Evolutionary conservation across 2,113 vertebrate genomes (phyloP).

Genomic region (Odontesthes bonariensis): DNA sequence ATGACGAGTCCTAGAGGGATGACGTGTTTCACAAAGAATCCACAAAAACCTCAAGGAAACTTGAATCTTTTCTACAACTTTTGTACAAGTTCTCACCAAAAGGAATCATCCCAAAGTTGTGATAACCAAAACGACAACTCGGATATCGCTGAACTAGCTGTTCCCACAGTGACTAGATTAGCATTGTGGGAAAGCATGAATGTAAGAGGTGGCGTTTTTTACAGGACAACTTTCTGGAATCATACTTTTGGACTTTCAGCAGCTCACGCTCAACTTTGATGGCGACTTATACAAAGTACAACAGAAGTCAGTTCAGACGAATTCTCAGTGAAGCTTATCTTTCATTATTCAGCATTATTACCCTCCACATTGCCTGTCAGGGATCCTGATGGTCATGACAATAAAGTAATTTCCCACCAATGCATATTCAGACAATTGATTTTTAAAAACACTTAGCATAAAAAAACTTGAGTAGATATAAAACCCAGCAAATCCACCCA

Average conservation of each 20-base stretch:
- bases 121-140: constrained; percentile 24
- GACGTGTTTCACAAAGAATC: constrained; percentile 8
- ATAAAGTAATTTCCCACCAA: constrained; percentile 35
- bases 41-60: neutral
- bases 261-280: constrained; percentile 17
- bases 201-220: constrained; percentile 48
- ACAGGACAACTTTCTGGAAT: constrained; percentile 43
- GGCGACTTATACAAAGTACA: constrained; percentile 7
- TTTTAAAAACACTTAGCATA: constrained; percentile 38
- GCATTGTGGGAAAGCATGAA: constrained; percentile 47
- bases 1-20: neutral
- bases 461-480: constrained; percentile 11
- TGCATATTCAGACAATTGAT: constrained; percentile 46
- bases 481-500: neutral
- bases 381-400: constrained; percentile 15
- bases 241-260: constrained; percentile 17
- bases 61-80: constrained; percentile 7
- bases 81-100: constrained; percentile 12
- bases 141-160: constrained; percentile 43
- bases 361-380: constrained; percentile 12
- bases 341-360: constrained; percentile 5
- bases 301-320: neutral
- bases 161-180: constrained; percentile 78
- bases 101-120: constrained; percentile 16
- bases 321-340: neutral